Conservation (phyloP, 2,888 invertebrate species). For the Heliconius ismenius region DNA sequence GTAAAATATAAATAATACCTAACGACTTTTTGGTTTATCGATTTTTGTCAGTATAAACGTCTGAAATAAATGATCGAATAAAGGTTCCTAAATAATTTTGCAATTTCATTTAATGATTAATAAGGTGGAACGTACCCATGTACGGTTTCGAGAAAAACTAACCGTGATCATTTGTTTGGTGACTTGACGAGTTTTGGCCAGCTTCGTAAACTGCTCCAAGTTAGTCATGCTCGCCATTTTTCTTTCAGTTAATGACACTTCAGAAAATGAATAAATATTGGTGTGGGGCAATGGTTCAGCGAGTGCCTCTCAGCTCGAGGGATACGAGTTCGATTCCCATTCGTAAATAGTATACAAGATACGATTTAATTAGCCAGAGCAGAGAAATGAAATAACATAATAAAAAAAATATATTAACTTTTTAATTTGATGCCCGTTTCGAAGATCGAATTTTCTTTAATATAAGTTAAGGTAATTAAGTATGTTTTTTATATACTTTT, state of each 20-base stretch:
- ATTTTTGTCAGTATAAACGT: neutral
- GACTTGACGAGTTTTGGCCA: slow-evolving; percentile 61
- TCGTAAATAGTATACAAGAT: too few relatives aligned
- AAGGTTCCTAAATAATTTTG: slow-evolving; percentile 15
- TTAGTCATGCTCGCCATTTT: slow-evolving; percentile 18
- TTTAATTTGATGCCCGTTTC: too few relatives aligned
- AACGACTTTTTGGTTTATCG: too few relatives aligned
- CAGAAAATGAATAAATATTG: neutral
- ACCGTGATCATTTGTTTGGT: slow-evolving; percentile 67
- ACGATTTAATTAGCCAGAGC: too few relatives aligned
- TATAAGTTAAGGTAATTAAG: too few relatives aligned
- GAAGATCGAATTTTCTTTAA: too few relatives aligned
- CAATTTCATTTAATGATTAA: slow-evolving; percentile 42
- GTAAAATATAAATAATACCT: too few relatives aligned
- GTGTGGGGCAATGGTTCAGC: too few relatives aligned
- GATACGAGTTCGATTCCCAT: neutral
- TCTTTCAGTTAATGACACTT: slow-evolving; percentile 23
- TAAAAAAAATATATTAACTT: too few relatives aligned
- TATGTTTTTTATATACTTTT: neutral
- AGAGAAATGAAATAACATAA: too few relatives aligned
- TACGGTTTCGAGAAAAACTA: slow-evolving; percentile 61
- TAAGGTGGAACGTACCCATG: slow-evolving; percentile 47
- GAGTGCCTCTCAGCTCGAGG: too few relatives aligned
- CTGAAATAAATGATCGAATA: neutral
- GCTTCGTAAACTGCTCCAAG: slow-evolving; percentile 56